Percentiles rank a stretch among this genome's conserved stretches.
phyloP scores from a whole-genome alignment of 2,113 vertebrate species.

The Triplophysa tibetana region DNA sequence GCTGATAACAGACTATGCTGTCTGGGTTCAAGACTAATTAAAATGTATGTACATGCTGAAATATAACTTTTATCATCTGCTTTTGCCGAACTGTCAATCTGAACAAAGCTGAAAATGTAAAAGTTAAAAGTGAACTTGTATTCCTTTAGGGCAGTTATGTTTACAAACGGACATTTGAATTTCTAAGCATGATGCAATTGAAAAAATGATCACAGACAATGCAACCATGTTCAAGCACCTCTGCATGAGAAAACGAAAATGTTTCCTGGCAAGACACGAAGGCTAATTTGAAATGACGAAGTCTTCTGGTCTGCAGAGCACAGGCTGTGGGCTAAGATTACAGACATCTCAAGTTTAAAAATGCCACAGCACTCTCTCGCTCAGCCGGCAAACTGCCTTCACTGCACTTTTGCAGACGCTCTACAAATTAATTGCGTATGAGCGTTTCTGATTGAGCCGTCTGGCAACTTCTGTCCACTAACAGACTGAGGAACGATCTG shows the following conservation, averaged over 20 bases:
- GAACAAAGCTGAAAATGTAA: background rate
- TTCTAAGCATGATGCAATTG: background rate
- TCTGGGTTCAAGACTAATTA: background rate
- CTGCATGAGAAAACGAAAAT: slow-evolving; percentile 65
- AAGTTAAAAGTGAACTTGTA: background rate
- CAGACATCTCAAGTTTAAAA: slow-evolving; percentile 73
- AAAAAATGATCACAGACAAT: background rate
- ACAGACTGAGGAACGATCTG: slow-evolving; percentile 35
- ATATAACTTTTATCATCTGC: background rate
- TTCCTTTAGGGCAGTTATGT: background rate
- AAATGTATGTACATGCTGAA: background rate
- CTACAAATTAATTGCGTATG: slow-evolving; percentile 53
- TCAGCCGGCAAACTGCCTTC: slow-evolving; percentile 62
- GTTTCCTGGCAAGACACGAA: slow-evolving; percentile 63
- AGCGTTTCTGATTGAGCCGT: slow-evolving; percentile 44
- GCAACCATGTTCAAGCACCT: slow-evolving; percentile 27
- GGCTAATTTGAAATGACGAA: slow-evolving; percentile 66
- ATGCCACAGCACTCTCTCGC: slow-evolving; percentile 60
- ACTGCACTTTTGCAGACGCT: slow-evolving; percentile 67
- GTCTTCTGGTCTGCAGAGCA: slow-evolving; percentile 55
- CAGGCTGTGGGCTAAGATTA: slow-evolving; percentile 70
- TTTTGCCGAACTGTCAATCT: background rate
- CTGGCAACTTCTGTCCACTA: slow-evolving; percentile 46
- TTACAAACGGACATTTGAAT: background rate
- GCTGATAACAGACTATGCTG: background rate